Conservation (phyloP, 2,113 vertebrate genomes). For the Ranitomeya variabilis region DNA sequence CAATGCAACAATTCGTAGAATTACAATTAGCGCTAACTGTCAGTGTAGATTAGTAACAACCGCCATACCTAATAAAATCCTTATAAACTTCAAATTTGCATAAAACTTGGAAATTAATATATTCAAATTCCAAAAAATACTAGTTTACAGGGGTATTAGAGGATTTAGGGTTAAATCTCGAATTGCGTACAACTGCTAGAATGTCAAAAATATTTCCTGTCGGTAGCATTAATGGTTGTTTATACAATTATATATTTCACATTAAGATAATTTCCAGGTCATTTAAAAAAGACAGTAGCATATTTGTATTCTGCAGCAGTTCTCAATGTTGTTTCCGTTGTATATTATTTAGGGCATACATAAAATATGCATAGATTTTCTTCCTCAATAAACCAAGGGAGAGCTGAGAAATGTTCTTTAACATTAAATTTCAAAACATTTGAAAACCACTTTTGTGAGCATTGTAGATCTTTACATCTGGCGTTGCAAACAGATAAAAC, state of each 20-base stretch:
- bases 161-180: background rate
- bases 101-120: background rate
- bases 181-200: background rate
- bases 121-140: background rate
- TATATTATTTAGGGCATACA: constrained; percentile 47
- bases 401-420: constrained; percentile 31
- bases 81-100: background rate
- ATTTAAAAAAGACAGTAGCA: constrained; percentile 1
- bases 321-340: background rate
- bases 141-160: background rate
- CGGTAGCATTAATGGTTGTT: background rate
- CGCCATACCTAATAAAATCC: background rate
- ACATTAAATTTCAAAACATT: constrained; percentile 51
- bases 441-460: constrained; percentile 46
- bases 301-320: constrained; percentile 1
- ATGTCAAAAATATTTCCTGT: background rate
- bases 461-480: constrained; percentile 56
- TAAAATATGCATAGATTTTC: constrained; percentile 42
- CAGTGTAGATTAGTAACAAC: background rate
- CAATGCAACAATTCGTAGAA: background rate
- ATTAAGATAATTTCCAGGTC: constrained; percentile 23
- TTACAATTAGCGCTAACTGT: background rate
- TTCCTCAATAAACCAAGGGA: constrained; percentile 27
- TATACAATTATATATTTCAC: background rate
- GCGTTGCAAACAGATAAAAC: constrained; percentile 52